phyloP scores from a whole-genome alignment of 2,113 vertebrate genomes.

The Lamprologus tigripictilis region DNA sequence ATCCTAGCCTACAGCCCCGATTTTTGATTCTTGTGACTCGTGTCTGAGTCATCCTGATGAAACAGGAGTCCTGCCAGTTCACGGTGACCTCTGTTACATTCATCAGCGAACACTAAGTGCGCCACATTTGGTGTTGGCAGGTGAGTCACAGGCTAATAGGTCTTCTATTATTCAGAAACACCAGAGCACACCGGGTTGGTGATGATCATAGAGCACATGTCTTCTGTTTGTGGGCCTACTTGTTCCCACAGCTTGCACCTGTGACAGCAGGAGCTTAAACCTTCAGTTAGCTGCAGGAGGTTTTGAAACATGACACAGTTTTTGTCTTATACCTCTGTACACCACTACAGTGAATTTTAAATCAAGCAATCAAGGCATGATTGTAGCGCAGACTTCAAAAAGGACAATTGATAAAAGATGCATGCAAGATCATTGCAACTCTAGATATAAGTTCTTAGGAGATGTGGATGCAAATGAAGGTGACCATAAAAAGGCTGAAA shows the following conservation, averaged over 20 bases:
- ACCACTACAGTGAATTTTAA: background rate
- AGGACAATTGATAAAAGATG: background rate
- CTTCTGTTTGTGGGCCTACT: background rate
- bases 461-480: background rate
- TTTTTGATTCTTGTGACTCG: background rate
- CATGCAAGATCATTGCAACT: background rate
- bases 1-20: background rate
- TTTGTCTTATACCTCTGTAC: background rate
- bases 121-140: background rate
- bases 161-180: constrained; percentile 44
- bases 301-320: background rate
- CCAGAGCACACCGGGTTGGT: background rate
- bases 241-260: background rate
- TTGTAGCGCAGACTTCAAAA: background rate
- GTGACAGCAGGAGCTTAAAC: background rate
- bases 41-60: background rate
- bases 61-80: background rate
- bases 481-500: background rate
- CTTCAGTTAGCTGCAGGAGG: background rate
- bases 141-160: constrained; percentile 41
- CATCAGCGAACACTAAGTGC: background rate
- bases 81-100: background rate
- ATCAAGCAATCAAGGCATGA: background rate
- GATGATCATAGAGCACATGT: background rate
- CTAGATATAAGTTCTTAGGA: background rate